Conservation (phyloP, 2,113 vertebrate genomes). For the Oncorhynchus clarkii region DNA sequence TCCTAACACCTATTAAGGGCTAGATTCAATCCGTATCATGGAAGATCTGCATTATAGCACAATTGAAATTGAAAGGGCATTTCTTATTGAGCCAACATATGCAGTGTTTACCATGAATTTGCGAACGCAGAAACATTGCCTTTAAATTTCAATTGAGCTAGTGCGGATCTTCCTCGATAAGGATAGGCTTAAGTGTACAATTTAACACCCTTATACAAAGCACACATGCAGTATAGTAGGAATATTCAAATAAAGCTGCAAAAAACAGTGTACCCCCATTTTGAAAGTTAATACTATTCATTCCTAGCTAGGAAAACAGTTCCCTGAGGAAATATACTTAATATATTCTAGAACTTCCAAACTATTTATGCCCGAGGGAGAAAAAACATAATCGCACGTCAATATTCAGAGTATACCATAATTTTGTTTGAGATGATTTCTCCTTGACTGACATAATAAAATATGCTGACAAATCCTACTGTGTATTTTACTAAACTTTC, state of each 20-base stretch:
- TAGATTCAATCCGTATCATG: too few relatives aligned
- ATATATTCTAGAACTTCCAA: background rate
- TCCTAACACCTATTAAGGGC: too few relatives aligned
- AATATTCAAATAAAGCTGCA: background rate
- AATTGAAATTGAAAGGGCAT: too few relatives aligned
- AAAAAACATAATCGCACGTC: background rate
- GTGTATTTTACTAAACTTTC: conserved; percentile 31
- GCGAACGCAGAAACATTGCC: too few relatives aligned
- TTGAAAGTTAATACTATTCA: background rate
- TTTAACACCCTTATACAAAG: too few relatives aligned
- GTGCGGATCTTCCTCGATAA: too few relatives aligned
- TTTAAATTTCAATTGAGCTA: too few relatives aligned
- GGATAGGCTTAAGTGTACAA: too few relatives aligned
- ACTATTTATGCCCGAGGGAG: background rate
- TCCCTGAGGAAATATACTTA: background rate
- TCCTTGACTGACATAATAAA: conserved; percentile 55
- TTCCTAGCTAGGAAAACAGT: background rate
- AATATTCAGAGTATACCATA: conserved; percentile 39
- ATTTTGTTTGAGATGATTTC: conserved; percentile 45
- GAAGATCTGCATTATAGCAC: too few relatives aligned
- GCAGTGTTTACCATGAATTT: too few relatives aligned
- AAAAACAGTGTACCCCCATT: background rate
- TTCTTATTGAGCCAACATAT: background rate
- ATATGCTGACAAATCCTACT: conserved; percentile 28
- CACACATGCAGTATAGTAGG: too few relatives aligned